Percentiles rank a stretch among this genome's conserved stretches.
Conservation (phyloP, 2,797 vertebrate species). For the Danio kyathit region DNA sequence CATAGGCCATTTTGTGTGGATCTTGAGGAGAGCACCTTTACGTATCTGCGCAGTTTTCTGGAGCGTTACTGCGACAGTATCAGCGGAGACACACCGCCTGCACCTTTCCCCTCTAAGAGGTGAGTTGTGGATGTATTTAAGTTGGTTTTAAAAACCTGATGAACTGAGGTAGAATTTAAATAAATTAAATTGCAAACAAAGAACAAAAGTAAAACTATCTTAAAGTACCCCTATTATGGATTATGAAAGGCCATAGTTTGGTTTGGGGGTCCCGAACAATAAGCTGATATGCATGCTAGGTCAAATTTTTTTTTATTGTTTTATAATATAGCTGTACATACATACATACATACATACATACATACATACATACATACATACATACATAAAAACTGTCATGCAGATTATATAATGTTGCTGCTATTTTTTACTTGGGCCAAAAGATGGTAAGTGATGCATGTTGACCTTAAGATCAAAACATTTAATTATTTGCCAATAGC, state of each 20-base stretch:
- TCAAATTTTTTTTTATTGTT: no score
- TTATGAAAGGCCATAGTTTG: no score
- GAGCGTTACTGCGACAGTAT: conserved; percentile 84
- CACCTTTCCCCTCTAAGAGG: conserved; percentile 83
- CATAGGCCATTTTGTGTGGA: conserved; percentile 86
- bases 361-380: no score
- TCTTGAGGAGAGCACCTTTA: conserved; percentile 84
- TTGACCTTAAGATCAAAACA: conserved; percentile 1
- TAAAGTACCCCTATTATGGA: no score
- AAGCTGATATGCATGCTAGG: no score
- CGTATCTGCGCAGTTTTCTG: conserved; percentile 81
- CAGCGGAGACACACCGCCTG: conserved; percentile 75
- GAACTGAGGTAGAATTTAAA: no score
- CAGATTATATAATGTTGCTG: conserved; percentile 4
- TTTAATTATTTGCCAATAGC: not conserved
- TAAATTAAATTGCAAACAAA: no score
- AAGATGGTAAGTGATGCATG: conserved; percentile 21
- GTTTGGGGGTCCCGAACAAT: no score
- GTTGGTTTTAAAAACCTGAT: conserved; percentile 2
- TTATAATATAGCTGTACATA: not conserved
- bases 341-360: no score
- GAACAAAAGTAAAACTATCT: no score
- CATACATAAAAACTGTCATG: conserved; percentile 7
- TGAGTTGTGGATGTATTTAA: conserved; percentile 43
- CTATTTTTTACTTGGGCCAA: not conserved